These are phyloP conservation scores for Cranoglanis bouderius DNA, from an alignment of 2,113 vertebrate species.

Conservation along the genomic window DNA sequence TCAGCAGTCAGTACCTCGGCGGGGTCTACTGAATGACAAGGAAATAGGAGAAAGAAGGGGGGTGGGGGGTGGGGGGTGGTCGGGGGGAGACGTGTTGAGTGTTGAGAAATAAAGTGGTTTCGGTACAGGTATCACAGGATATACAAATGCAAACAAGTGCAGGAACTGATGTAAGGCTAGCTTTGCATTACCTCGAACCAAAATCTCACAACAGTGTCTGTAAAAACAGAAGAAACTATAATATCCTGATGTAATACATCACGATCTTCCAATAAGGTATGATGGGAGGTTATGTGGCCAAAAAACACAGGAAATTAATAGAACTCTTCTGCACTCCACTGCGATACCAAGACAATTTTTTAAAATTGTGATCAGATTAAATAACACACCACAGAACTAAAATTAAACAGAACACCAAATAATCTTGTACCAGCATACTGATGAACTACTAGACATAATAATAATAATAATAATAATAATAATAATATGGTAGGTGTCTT, in stretches of 20 bases:
- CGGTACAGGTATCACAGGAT: neutral
- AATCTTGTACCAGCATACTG: neutral
- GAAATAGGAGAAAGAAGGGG: constrained; percentile 35
- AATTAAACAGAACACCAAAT: neutral
- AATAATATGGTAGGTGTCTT: neutral
- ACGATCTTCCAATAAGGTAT: constrained; percentile 8
- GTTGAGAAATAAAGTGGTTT: constrained; percentile 23
- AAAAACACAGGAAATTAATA: constrained; percentile 49
- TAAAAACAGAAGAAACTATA: constrained; percentile 5
- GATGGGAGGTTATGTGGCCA: neutral
- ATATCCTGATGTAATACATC: constrained; percentile 21
- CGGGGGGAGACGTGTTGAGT: constrained; percentile 8
- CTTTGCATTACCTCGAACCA: neutral
- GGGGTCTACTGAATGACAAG: constrained; percentile 77
- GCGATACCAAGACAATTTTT: neutral
- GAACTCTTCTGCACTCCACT: neutral
- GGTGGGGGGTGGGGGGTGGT: neutral
- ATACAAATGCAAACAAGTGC: constrained; percentile 30
- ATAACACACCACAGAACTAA: neutral
- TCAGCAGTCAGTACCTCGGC: constrained; percentile 87
- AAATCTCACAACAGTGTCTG: neutral
- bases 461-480: neutral
- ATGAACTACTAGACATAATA: neutral
- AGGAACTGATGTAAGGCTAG: neutral
- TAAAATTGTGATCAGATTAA: constrained; percentile 12